phyloP scores from a whole-genome alignment of 2,113 vertebrate genomes.

The Lonchura striata region DNA sequence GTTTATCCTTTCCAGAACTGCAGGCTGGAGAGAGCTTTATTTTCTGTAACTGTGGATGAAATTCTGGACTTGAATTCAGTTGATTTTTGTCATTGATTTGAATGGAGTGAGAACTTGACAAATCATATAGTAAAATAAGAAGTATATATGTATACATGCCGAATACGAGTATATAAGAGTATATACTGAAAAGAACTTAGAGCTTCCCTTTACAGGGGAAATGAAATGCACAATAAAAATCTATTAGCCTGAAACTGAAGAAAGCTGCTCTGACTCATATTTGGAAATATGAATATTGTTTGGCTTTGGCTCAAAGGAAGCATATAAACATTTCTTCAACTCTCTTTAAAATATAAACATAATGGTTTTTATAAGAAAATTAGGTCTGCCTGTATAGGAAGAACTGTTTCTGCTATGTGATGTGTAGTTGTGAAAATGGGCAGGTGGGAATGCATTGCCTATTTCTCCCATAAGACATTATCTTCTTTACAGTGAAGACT shows the following conservation, averaged over 20 bases:
- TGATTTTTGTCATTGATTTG: neutral
- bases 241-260: neutral
- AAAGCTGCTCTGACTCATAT: neutral
- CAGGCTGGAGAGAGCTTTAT: neutral
- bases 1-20: neutral
- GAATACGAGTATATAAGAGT: neutral
- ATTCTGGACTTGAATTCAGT: neutral
- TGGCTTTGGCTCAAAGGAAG: neutral
- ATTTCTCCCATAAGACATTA: neutral
- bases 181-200: neutral
- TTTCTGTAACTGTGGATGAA: neutral
- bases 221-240: neutral
- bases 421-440: neutral
- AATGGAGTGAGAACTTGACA: neutral
- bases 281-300: neutral
- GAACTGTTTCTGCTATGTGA: neutral
- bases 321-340: neutral
- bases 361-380: neutral
- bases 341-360: neutral
- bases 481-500: neutral
- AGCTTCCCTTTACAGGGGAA: neutral
- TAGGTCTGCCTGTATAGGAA: neutral
- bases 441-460: neutral
- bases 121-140: neutral
- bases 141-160: neutral